Evolutionary conservation across 2,113 vertebrate genomes (phyloP).

Genomic region (Campylomormyrus tamandua): DNA sequence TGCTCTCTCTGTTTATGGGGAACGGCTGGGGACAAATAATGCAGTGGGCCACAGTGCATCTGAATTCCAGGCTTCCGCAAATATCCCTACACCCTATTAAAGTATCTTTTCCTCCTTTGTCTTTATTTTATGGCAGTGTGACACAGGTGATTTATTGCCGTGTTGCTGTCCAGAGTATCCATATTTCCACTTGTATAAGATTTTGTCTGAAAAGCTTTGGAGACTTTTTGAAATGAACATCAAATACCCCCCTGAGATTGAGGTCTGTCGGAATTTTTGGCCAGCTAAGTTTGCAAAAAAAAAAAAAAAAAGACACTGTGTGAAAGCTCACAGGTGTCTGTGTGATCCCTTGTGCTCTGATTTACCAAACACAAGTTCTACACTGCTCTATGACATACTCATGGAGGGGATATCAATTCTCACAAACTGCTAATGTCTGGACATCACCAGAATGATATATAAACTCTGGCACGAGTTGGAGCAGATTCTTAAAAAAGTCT

Average conservation of each 20-base stretch:
- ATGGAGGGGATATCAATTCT: neutral
- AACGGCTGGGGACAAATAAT: neutral
- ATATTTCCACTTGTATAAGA: neutral
- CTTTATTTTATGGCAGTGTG: conserved; percentile 26
- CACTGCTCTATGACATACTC: neutral
- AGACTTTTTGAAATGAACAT: neutral
- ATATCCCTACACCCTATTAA: neutral
- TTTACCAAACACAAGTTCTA: neutral
- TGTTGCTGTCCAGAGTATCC: neutral
- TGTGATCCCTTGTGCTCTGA: neutral
- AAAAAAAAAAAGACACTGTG: neutral
- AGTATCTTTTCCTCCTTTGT: conserved; percentile 33
- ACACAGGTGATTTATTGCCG: conserved; percentile 40
- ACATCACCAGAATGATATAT: neutral
- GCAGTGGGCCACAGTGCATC: neutral
- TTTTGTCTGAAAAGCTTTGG: neutral
- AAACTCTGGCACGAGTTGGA: neutral
- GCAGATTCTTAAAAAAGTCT: neutral
- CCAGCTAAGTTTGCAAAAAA: neutral
- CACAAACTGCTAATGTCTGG: neutral
- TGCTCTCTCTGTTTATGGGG: neutral
- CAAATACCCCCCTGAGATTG: neutral
- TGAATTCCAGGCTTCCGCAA: neutral
- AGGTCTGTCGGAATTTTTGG: neutral
- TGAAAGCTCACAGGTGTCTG: neutral